Conservation (phyloP, 1,140 invertebrate species). For the Drosophila aff. region DNA sequence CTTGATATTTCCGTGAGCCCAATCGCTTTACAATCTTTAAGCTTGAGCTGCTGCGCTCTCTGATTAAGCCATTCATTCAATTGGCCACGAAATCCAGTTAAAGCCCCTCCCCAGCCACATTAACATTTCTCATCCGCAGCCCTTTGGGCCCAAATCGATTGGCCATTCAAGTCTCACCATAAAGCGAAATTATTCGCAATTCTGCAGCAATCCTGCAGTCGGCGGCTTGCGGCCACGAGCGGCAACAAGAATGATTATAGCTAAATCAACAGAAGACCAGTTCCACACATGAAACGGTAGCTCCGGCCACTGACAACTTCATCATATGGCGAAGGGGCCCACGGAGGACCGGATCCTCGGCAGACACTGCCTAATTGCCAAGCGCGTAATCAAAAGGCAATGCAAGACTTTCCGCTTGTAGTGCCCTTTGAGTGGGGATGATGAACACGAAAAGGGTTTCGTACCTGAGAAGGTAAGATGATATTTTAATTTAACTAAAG, state of each 20-base stretch:
- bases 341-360: constrained; percentile 12
- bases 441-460: background rate
- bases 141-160: constrained; percentile 43
- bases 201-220: constrained; percentile 32
- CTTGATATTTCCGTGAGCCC: constrained; percentile 14
- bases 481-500: background rate
- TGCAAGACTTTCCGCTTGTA: constrained; percentile 27
- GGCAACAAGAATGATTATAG: constrained; percentile 55
- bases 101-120: constrained; percentile 9
- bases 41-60: constrained; percentile 1
- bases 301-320: constrained; percentile 75
- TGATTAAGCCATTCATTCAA: constrained; percentile 52
- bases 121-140: constrained; percentile 44
- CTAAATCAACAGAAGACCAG: constrained; percentile 61
- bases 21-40: constrained; percentile 39
- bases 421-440: constrained; percentile 22
- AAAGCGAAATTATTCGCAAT: constrained; percentile 47
- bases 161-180: constrained; percentile 42
- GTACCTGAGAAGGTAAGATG: background rate
- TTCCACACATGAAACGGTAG: constrained; percentile 68
- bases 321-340: constrained; percentile 60
- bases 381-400: constrained; percentile 76
- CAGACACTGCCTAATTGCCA: constrained; percentile 62
- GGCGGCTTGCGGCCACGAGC: constrained; percentile 29
- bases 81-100: constrained; percentile 23